A percentile compares a stretch with the other conserved stretches of the same genome.
These are phyloP conservation scores for Heliconius congener DNA, from an alignment of 1,140 invertebrate species.

Conservation along the genomic window DNA sequence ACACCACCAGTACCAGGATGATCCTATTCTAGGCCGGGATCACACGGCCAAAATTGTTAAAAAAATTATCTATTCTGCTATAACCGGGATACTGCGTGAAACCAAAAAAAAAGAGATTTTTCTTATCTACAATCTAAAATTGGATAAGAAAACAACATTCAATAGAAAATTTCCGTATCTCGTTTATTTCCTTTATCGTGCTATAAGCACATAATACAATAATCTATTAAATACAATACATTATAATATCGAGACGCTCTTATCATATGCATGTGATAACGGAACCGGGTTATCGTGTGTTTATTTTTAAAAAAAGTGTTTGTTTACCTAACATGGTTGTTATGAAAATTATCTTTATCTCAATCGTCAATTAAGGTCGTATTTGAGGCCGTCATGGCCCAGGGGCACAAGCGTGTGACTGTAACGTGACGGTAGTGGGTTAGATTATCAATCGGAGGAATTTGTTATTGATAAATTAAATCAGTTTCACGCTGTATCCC, in stretches of 20 bases:
- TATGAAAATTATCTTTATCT: conserved; percentile 15
- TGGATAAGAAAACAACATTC: background rate
- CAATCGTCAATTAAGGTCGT: background rate
- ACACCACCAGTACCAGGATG: too few species aligned
- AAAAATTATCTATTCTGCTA: background rate
- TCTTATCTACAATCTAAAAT: background rate
- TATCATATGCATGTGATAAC: conserved; percentile 16
- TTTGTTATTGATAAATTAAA: too few species aligned
- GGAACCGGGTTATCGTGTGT: conserved; percentile 21
- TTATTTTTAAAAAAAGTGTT: conserved; percentile 16
- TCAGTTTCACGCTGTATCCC: too few species aligned
- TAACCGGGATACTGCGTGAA: background rate
- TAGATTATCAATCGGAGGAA: too few species aligned
- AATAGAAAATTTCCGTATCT: too few species aligned
- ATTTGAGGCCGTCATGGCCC: background rate
- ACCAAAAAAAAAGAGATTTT: too few species aligned
- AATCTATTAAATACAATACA: conserved; percentile 5
- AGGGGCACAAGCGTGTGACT: too few species aligned
- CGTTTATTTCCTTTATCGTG: background rate
- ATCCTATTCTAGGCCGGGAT: too few species aligned
- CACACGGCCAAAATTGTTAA: too few species aligned
- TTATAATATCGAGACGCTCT: conserved; percentile 11
- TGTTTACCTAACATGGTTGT: conserved; percentile 27
- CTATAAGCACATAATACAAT: background rate
- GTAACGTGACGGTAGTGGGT: too few species aligned